phyloP scores from a whole-genome alignment of 2,113 vertebrate species.

The Apodemus speciosus region DNA sequence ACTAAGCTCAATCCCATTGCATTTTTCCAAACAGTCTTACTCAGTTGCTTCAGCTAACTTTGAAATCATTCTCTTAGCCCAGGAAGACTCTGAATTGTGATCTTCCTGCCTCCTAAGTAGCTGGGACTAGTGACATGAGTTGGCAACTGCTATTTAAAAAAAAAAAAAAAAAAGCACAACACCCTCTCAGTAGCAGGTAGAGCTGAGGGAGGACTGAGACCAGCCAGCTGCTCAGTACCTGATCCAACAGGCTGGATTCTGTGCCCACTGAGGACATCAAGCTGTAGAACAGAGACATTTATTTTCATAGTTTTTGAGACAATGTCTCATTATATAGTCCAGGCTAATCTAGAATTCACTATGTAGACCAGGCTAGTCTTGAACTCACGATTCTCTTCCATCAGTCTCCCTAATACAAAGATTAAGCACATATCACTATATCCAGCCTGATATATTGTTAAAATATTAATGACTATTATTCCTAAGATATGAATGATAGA shows the following conservation, averaged over 20 bases:
- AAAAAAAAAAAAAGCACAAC: not conserved
- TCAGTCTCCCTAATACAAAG: not conserved
- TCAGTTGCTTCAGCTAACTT: not conserved
- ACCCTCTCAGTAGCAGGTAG: not conserved
- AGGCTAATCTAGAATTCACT: not conserved
- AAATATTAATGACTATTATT: slow-evolving; percentile 6
- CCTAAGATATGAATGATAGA: not conserved
- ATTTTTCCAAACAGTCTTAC: not conserved
- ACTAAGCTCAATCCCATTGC: not conserved
- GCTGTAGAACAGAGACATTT: not conserved
- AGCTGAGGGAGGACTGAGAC: not conserved
- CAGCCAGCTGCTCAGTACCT: not conserved
- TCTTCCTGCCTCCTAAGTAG: not conserved
- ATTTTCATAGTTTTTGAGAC: not conserved
- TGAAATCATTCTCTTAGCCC: not conserved
- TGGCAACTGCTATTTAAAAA: not conserved
- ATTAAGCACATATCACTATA: not conserved
- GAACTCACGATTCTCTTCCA: not conserved
- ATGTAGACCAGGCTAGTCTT: not conserved
- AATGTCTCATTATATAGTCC: not conserved
- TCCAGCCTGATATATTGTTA: not conserved
- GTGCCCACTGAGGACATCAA: not conserved
- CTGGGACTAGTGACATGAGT: not conserved
- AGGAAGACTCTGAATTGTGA: not conserved
- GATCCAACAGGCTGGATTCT: too few species aligned